Evolutionary conservation across 2,797 vertebrate genomes (phyloP).

Genomic region (Tiaroga cobitis): DNA sequence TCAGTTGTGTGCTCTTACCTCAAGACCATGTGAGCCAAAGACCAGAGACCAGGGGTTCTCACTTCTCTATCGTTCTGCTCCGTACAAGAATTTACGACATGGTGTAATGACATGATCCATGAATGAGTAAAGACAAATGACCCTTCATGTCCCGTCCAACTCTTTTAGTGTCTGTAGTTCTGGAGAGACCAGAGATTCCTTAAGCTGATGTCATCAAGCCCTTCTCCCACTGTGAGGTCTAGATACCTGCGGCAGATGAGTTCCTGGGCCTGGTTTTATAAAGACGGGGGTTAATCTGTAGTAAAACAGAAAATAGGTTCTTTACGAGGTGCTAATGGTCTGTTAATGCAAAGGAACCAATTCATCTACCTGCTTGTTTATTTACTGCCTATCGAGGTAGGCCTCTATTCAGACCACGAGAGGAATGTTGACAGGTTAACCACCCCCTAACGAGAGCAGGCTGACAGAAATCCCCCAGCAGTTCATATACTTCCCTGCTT

Average conservation of each 20-base stretch:
- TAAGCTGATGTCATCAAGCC: constrained; percentile 15
- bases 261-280: constrained; percentile 63
- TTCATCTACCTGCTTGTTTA: constrained; percentile 71
- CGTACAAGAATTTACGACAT: constrained; percentile 42
- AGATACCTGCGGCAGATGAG: constrained; percentile 56
- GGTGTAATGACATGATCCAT: constrained; percentile 37
- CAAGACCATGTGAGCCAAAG: constrained; percentile 54
- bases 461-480: constrained; percentile 43
- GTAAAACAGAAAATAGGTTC: constrained; percentile 69
- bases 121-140: constrained; percentile 45
- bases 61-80: constrained; percentile 2
- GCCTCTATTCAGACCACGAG: constrained; percentile 45
- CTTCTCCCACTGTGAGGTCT: constrained; percentile 5
- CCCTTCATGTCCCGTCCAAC: constrained; percentile 15
- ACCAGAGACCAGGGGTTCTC: background rate
- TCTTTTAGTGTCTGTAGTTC: constrained; percentile 24
- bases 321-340: constrained; percentile 79
- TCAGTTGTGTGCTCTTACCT: constrained; percentile 59
- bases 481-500: constrained; percentile 39
- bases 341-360: constrained; percentile 78
- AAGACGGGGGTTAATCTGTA: constrained; percentile 69
- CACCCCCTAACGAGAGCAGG: constrained; percentile 47
- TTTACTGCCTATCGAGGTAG: constrained; percentile 71
- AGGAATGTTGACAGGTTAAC: constrained; percentile 50
- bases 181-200: background rate